Percentiles rank a stretch among this genome's conserved stretches.
phyloP scores from a whole-genome alignment of 1,140 invertebrate species.

The Mizuhopecten yessoensis region DNA sequence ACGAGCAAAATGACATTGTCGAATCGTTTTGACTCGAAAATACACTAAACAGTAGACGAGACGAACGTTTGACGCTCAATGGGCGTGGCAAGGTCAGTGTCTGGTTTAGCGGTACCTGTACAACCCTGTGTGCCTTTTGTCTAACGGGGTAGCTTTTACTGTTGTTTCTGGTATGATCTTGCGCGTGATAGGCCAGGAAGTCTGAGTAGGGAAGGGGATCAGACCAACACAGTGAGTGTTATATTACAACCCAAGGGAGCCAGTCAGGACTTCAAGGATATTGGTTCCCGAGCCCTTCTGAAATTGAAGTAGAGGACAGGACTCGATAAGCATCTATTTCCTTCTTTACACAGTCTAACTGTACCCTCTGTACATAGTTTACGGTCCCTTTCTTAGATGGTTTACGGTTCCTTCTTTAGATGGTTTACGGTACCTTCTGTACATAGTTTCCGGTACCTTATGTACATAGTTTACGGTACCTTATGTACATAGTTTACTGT shows the following conservation, averaged over 20 bases:
- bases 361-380: too few relatives aligned
- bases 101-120: neutral
- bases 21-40: neutral
- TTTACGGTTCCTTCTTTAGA: too few relatives aligned
- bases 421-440: too few relatives aligned
- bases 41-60: neutral
- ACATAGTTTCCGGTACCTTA: too few relatives aligned
- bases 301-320: too few relatives aligned
- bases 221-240: neutral
- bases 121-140: conserved; percentile 18
- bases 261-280: neutral
- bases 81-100: neutral
- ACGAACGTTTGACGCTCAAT: neutral
- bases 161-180: conserved; percentile 10
- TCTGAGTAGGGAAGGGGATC: neutral
- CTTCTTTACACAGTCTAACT: too few relatives aligned
- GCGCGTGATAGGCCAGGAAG: neutral
- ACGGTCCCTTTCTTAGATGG: too few relatives aligned
- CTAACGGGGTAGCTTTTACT: neutral
- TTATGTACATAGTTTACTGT: too few relatives aligned
- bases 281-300: neutral
- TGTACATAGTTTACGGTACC: too few relatives aligned
- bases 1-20: neutral
- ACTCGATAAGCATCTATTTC: too few relatives aligned
- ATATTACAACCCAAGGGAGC: neutral